Evolutionary conservation across 2,113 vertebrate species (phyloP).

Genomic region (Upupa epops): DNA sequence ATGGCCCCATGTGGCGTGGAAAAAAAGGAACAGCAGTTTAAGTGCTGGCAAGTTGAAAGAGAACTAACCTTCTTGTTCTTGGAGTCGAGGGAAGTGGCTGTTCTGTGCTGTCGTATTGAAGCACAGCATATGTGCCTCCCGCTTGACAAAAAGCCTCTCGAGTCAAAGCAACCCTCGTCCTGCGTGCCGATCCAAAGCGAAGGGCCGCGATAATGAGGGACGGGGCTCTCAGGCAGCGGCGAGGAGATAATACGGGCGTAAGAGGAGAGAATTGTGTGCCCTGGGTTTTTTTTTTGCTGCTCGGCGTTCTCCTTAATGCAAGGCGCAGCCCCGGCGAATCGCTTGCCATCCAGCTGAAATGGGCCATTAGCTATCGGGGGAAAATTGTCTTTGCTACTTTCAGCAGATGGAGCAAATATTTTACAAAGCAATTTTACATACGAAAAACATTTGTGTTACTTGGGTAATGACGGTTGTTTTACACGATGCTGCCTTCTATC

Average conservation of each 20-base stretch:
- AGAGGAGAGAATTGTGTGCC: constrained; percentile 69
- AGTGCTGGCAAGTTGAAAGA: constrained; percentile 65
- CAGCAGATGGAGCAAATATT: constrained; percentile 96
- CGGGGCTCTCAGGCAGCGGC: constrained; percentile 59
- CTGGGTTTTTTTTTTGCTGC: no score
- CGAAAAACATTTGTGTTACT: constrained; percentile 78
- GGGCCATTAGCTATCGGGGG: constrained; percentile 93
- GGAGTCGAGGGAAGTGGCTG: constrained; percentile 57
- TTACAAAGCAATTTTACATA: constrained; percentile 85
- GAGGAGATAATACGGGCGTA: constrained; percentile 78
- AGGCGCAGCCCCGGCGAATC: constrained; percentile 69
- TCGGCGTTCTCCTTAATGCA: constrained; percentile 65
- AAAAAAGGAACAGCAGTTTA: constrained; percentile 71
- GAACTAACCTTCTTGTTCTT: constrained; percentile 29
- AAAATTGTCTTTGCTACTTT: constrained; percentile 94
- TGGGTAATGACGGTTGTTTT: constrained; percentile 75
- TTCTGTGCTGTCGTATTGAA: constrained; percentile 40
- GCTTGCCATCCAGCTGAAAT: constrained; percentile 84
- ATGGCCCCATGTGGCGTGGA: constrained; percentile 75
- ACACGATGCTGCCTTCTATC: constrained; percentile 72
- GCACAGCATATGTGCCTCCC: constrained; percentile 69
- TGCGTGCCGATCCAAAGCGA: constrained; percentile 44
- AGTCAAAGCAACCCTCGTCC: constrained; percentile 63
- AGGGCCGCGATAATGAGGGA: constrained; percentile 70
- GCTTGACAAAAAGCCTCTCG: constrained; percentile 64